A percentile compares a stretch with the other conserved stretches of the same genome.
phyloP scores from a whole-genome alignment of 2,113 vertebrate species.

The Triplophysa rosa region DNA sequence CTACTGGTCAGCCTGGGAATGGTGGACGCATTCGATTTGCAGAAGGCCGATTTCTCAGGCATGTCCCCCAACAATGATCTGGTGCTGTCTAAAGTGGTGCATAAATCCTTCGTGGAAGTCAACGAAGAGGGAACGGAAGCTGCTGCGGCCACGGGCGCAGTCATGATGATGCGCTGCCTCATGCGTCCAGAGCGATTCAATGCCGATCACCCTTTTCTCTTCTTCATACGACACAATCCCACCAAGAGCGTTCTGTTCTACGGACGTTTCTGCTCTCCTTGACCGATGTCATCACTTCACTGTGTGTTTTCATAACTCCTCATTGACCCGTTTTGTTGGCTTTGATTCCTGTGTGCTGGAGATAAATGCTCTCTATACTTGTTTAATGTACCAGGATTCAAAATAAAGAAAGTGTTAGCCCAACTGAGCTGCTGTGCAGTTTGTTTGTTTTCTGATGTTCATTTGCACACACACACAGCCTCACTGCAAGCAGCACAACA shows the following conservation, averaged over 20 bases:
- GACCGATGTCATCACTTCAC: constrained; percentile 10
- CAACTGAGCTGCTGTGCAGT: too few relatives aligned
- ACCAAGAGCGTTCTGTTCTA: constrained; percentile 78
- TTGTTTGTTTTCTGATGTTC: too few relatives aligned
- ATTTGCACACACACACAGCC: too few relatives aligned
- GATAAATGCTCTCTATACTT: too few relatives aligned
- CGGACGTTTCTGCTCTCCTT: constrained; percentile 80
- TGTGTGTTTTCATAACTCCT: neutral
- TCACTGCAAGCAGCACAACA: too few relatives aligned
- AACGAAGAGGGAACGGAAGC: constrained; percentile 88
- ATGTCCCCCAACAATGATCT: constrained; percentile 79
- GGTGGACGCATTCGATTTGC: constrained; percentile 66
- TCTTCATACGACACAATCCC: constrained; percentile 82
- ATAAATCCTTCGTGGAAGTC: constrained; percentile 65
- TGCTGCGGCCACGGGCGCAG: constrained; percentile 74
- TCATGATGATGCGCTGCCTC: constrained; percentile 67
- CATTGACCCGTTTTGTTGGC: too few relatives aligned
- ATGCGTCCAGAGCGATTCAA: constrained; percentile 67
- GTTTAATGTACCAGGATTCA: too few relatives aligned
- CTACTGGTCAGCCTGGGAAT: constrained; percentile 74
- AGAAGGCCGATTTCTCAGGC: constrained; percentile 74
- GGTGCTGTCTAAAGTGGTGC: constrained; percentile 80
- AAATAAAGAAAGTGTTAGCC: too few relatives aligned
- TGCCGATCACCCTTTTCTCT: constrained; percentile 90
- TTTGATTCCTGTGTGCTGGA: too few relatives aligned